phyloP scores from a whole-genome alignment of 2,888 invertebrate species.

The Archaeoteleia sp. region DNA sequence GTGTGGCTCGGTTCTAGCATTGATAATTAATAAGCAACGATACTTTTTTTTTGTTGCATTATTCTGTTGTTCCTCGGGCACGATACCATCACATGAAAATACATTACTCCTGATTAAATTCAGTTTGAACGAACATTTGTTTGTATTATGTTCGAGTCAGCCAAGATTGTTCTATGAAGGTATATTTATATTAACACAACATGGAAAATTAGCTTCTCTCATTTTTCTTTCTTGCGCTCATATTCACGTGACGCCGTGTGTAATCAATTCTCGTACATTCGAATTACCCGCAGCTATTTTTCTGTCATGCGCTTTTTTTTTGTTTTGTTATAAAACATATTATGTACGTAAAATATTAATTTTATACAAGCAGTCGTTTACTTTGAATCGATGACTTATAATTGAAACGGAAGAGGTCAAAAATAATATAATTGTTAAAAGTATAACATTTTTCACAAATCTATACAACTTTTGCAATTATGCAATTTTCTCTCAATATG shows the following conservation, averaged over 20 bases:
- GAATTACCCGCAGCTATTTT: conserved; percentile 23
- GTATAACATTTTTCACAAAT: too few relatives aligned
- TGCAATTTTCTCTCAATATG: too few relatives aligned
- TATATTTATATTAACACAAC: conserved; percentile 32
- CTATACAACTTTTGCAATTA: too few relatives aligned
- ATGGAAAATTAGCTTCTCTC: conserved; percentile 38
- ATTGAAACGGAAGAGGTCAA: too few relatives aligned
- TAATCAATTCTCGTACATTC: conserved; percentile 45
- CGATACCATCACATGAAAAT: conserved; percentile 23
- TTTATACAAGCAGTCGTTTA: too few relatives aligned
- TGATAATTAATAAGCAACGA: too few relatives aligned
- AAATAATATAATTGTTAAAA: too few relatives aligned
- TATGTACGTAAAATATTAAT: too few relatives aligned
- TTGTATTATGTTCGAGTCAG: conserved; percentile 35
- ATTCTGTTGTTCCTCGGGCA: conserved; percentile 23
- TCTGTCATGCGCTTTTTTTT: conserved; percentile 9
- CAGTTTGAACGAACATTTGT: conserved; percentile 24
- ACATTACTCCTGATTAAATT: conserved; percentile 35
- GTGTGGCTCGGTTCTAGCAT: too few relatives aligned
- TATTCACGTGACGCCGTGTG: conserved; percentile 39
- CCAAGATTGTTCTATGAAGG: conserved; percentile 32
- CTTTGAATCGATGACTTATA: too few relatives aligned
- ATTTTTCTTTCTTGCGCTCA: conserved; percentile 38
- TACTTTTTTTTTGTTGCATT: too few relatives aligned
- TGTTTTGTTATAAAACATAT: too few relatives aligned